A percentile compares a stretch with the other conserved stretches of the same genome.
Evolutionary conservation across 1,140 invertebrate species (phyloP).

Genomic region (Leptonema lineaticorne): DNA sequence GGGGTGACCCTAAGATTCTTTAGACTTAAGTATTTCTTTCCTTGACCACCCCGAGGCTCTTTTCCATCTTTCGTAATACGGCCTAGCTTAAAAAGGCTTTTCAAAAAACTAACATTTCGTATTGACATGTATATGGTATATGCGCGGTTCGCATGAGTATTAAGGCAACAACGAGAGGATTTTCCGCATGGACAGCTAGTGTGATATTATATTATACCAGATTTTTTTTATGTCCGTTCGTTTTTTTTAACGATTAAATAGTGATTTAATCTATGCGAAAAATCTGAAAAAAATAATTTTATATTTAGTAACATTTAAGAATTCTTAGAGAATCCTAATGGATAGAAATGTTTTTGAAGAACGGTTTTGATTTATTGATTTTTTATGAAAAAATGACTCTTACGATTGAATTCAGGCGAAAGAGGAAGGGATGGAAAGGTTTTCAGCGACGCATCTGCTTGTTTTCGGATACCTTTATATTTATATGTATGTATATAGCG

Average conservation of each 20-base stretch:
- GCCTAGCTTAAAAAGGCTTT: constrained; percentile 17
- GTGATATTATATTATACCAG: background rate
- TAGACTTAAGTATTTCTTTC: constrained; percentile 16
- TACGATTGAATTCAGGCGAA: background rate
- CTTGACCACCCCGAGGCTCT: constrained; percentile 9
- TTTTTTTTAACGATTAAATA: background rate
- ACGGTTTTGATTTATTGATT: background rate
- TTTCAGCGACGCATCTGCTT: constrained; percentile 18
- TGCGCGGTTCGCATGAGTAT: background rate
- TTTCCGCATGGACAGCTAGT: background rate
- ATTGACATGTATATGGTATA: constrained; percentile 10
- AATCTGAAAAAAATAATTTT: background rate
- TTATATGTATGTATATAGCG: background rate
- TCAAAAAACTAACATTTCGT: constrained; percentile 12
- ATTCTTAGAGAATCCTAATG: background rate
- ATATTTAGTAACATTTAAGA: too few relatives aligned
- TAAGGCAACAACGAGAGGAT: constrained; percentile 9
- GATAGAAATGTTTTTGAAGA: background rate
- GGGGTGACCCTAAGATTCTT: constrained; percentile 3
- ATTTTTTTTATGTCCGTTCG: background rate
- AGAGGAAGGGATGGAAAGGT: background rate
- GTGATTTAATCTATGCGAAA: background rate
- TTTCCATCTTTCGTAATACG: constrained; percentile 17
- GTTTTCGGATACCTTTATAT: background rate
- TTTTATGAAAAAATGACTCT: background rate